Evolutionary conservation across 2,888 invertebrate genomes (phyloP).

Genomic region (Dicycla oo): DNA sequence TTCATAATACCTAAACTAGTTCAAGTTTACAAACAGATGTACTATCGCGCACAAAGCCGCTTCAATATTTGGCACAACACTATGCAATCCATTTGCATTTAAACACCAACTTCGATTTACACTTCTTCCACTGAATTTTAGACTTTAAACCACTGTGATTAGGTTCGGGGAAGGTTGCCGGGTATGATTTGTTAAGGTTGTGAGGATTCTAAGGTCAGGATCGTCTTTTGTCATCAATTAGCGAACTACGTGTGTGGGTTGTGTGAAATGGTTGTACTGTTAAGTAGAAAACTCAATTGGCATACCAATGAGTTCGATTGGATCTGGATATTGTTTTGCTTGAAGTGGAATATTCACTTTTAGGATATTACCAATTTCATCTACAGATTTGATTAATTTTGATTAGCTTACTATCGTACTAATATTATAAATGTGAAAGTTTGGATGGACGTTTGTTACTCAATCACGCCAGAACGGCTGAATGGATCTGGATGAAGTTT

Average conservation of each 20-base stretch:
- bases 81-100: slow-evolving; percentile 77
- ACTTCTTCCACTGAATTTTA: slow-evolving; percentile 28
- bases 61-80: slow-evolving; percentile 74
- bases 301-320: neutral
- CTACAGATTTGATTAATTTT: neutral
- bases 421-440: too few species aligned
- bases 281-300: slow-evolving; percentile 27
- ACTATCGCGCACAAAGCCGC: slow-evolving; percentile 74
- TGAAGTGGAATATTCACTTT: neutral
- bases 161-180: slow-evolving; percentile 23
- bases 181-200: slow-evolving; percentile 22
- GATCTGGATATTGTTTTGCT: neutral
- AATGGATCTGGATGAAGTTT: too few species aligned
- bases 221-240: slow-evolving; percentile 77
- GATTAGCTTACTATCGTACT: too few species aligned
- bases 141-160: slow-evolving; percentile 55
- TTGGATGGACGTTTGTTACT: too few species aligned
- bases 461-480: too few species aligned
- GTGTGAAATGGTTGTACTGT: slow-evolving; percentile 68
- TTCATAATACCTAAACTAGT: slow-evolving; percentile 82
- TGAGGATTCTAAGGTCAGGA: slow-evolving; percentile 75
- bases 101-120: slow-evolving; percentile 49
- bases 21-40: slow-evolving; percentile 85
- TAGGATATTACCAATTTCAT: neutral
- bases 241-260: slow-evolving; percentile 69